Conservation (phyloP, 2,113 vertebrate genomes). For the Puntigrus tetrazona region DNA sequence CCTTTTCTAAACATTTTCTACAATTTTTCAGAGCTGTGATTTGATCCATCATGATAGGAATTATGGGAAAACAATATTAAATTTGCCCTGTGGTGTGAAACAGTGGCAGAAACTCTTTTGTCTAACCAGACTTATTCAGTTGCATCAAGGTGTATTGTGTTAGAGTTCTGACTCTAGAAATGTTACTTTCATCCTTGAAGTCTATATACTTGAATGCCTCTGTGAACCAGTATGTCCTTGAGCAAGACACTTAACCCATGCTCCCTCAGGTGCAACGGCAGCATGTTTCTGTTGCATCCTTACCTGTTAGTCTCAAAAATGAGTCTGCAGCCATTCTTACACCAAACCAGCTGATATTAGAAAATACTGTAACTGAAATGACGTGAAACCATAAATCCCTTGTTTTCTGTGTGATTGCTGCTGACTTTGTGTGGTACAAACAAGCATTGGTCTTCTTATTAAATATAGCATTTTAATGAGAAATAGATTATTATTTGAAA, state of each 20-base stretch:
- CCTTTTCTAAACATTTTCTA: background rate
- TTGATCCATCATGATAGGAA: background rate
- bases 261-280: background rate
- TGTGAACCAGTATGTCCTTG: background rate
- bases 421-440: slow-evolving; percentile 63
- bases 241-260: background rate
- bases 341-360: background rate
- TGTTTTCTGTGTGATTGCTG: background rate
- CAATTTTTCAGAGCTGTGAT: background rate
- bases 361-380: background rate
- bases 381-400: background rate
- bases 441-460: slow-evolving; percentile 75
- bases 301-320: background rate
- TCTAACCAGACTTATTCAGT: background rate
- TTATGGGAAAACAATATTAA: background rate
- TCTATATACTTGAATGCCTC: background rate
- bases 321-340: background rate
- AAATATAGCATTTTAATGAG: slow-evolving; percentile 86
- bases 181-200: background rate
- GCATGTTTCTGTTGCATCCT: background rate
- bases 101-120: background rate
- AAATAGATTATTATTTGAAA: slow-evolving; percentile 85
- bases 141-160: background rate
- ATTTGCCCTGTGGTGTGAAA: background rate
- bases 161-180: background rate